Evolutionary conservation across 1,140 invertebrate genomes (phyloP).

Genomic region (Watersipora subatra): DNA sequence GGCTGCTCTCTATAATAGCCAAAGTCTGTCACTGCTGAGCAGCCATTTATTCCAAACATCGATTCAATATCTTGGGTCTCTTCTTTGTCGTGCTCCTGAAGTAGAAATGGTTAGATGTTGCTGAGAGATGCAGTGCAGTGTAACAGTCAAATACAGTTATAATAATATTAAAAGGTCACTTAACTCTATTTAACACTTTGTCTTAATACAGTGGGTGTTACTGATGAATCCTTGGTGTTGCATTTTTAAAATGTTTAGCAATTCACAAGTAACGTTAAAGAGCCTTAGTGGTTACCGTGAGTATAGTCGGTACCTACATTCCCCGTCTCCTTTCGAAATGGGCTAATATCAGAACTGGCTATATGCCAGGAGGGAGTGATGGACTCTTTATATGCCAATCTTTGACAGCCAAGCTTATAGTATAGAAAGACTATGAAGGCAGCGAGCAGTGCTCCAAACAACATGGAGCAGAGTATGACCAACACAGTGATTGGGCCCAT

Average conservation of each 20-base stretch:
- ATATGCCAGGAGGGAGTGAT: not conserved
- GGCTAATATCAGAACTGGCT: not conserved
- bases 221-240: not conserved
- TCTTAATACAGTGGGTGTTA: too few relatives aligned
- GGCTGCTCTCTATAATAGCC: not conserved
- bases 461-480: not conserved
- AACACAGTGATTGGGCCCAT: not conserved
- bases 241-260: not conserved
- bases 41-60: not conserved
- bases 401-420: not conserved
- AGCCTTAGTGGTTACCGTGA: too few relatives aligned
- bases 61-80: not conserved
- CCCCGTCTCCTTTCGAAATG: not conserved
- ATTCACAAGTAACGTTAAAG: not conserved
- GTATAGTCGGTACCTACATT: not conserved
- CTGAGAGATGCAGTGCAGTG: not conserved
- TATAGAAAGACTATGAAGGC: not conserved
- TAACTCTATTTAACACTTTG: not conserved
- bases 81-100: not conserved
- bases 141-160: not conserved
- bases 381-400: not conserved
- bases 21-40: not conserved
- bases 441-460: not conserved
- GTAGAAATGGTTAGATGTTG: not conserved
- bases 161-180: not conserved